These are phyloP conservation scores for Strigops habroptila DNA, from an alignment of 2,113 vertebrate species.

Conservation along the genomic window DNA sequence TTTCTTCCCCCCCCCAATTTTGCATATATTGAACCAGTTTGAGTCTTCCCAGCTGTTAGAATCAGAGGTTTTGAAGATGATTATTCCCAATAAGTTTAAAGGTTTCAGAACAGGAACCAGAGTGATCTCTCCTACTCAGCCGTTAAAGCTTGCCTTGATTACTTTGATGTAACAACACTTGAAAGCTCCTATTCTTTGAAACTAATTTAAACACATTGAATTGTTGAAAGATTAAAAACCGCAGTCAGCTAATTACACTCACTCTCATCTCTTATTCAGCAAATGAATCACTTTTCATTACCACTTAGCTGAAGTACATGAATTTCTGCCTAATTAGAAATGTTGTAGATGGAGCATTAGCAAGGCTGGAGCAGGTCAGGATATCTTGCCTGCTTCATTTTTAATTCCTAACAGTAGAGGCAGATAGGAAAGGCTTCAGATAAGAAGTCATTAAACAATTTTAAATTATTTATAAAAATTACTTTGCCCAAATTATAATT, in stretches of 20 bases:
- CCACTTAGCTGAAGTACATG: conserved; percentile 86
- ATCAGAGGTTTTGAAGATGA: conserved; percentile 2
- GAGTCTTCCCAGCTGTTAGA: conserved; percentile 15
- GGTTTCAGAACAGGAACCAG: conserved; percentile 45
- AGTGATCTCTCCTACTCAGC: conserved; percentile 47
- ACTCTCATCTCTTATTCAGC: conserved; percentile 86
- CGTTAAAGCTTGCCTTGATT: conserved; percentile 68
- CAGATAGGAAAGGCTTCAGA: conserved; percentile 78
- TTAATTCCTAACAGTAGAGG: conserved; percentile 77
- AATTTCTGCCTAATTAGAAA: conserved; percentile 86
- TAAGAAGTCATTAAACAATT: conserved; percentile 84
- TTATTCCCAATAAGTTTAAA: conserved; percentile 52
- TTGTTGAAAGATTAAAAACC: conserved; percentile 87
- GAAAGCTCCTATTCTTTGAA: conserved; percentile 85
- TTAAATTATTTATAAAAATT: conserved; percentile 90
- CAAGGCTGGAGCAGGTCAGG: conserved; percentile 78
- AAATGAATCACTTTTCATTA: conserved; percentile 86
- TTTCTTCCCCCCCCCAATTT: neutral
- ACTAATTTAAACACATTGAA: conserved; percentile 85
- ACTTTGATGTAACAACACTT: conserved; percentile 81
- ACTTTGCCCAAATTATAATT: conserved; percentile 85
- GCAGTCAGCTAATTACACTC: conserved; percentile 84
- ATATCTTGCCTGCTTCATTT: conserved; percentile 81
- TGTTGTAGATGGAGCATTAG: conserved; percentile 84
- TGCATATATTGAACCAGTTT: neutral